Percentiles rank a stretch among this genome's conserved stretches.
phyloP scores from a whole-genome alignment of 2,888 invertebrate species.

The Drosophila buzzatii region DNA sequence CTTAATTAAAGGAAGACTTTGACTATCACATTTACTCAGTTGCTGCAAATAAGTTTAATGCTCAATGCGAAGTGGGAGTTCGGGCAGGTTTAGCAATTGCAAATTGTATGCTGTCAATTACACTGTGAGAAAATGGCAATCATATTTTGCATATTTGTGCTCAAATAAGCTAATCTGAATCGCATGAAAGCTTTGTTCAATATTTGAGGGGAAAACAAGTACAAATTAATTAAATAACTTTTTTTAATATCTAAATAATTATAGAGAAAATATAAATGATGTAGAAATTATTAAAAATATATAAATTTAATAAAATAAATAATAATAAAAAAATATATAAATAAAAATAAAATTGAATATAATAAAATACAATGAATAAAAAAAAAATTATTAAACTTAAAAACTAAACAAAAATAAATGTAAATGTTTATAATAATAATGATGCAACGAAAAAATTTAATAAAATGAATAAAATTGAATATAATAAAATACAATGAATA shows the following conservation, averaged over 20 bases:
- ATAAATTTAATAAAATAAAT: too few relatives aligned
- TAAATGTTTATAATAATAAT: too few relatives aligned
- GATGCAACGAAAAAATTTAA: too few relatives aligned
- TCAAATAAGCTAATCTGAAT: background rate
- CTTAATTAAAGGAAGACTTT: conserved; percentile 36
- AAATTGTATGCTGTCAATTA: background rate
- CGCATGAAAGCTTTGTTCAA: background rate
- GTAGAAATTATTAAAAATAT: background rate
- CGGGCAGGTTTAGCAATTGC: background rate
- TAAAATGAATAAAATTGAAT: too few relatives aligned
- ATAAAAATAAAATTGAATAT: background rate
- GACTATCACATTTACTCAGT: conserved; percentile 9
- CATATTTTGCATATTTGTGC: background rate
- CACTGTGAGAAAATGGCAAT: conserved; percentile 21
- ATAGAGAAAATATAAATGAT: background rate
- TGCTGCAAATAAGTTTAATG: conserved; percentile 16
- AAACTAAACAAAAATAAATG: too few relatives aligned
- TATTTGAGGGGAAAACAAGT: background rate
- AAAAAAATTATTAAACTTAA: too few relatives aligned
- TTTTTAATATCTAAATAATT: background rate
- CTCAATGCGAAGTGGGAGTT: background rate
- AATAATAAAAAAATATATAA: background rate
- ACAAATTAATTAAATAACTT: background rate
- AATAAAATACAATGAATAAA: too few relatives aligned
- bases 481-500: too few relatives aligned